Base-by-base conservation (phyloP, 37 sponge, comb jelly and placozoan species). In the Petrosia ficiformis region DNA sequence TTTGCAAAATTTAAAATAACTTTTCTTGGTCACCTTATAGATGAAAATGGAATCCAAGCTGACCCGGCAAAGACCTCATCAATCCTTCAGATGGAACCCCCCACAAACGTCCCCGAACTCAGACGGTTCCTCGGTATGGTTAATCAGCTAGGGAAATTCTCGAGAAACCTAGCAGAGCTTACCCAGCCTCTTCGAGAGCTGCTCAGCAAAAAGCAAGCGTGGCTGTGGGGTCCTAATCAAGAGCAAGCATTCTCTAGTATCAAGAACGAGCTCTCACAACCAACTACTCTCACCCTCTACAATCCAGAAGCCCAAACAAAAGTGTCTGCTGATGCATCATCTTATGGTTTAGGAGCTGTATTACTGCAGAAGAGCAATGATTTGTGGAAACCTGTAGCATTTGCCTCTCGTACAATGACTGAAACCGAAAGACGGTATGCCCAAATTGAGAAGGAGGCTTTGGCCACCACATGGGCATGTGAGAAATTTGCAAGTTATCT, bases 1-100 rank as follows among this genome's bases (percentile, higher is more conserved):
- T 75, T 81, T 26, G 4, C 22, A 3, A 44, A 72, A 19, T 4
- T 19, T 24, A 3, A n/a, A 44, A 5, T 77, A 4, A 84, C 56
- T 29, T 77, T 76, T 25, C 39, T 83, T 32, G 84, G 84, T 1
- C 84, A 76, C 64, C 8, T 83, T 26, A 67, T 83, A 2, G 57
- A 64, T 39, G 33, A 39, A 26, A 19, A 65, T 2, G 84, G 84
- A 4, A 66, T 83, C 43, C 32, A 30, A 57, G 56, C 84, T 48
- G 77, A 83, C 40, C 84, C 77, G 68, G 84, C 65, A 4, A 82
- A 74, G 14, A 39, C 42, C 16, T 2, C 52, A 5, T 67, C 82
- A 24, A 81, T 81, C 6, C 5, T 24, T 25, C 19, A 75, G n/a
- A 72, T 79, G 57, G 60, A 57, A 21, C 72, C 26, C 28, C 79